Percentiles rank a stretch among this genome's conserved stretches.
These are phyloP conservation scores for Caenorhabditis drosophilae DNA, from an alignment of 2,888 invertebrate species.

Conservation along the genomic window DNA sequence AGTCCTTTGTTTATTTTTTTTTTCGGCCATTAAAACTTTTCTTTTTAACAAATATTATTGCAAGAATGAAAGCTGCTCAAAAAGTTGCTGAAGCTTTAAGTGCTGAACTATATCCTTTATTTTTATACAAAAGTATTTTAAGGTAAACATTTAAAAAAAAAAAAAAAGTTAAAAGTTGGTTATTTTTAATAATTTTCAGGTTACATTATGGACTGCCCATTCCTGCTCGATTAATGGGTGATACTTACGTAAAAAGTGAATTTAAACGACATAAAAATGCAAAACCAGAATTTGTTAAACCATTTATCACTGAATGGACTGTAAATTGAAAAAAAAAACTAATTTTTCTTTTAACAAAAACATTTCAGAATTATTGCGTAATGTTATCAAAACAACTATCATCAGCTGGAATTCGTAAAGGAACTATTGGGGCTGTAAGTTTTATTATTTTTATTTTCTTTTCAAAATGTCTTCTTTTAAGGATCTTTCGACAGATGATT, in stretches of 20 bases:
- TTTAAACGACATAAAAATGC: constrained; percentile 55
- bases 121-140: constrained; percentile 37
- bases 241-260: constrained; percentile 62
- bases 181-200: constrained; percentile 15
- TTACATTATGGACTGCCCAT: constrained; percentile 62
- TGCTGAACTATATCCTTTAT: constrained; percentile 29
- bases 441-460: not conserved
- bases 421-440: constrained; percentile 26
- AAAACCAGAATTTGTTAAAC: constrained; percentile 49
- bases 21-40: no score
- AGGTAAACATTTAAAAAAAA: constrained; percentile 12
- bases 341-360: not conserved
- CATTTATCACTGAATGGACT: constrained; percentile 60
- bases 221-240: constrained; percentile 59
- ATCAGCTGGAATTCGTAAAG: constrained; percentile 48
- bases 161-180: not conserved
- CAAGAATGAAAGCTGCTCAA: constrained; percentile 20
- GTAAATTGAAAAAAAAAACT: constrained; percentile 12
- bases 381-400: constrained; percentile 60
- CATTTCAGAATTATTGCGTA: constrained; percentile 55
- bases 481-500: constrained; percentile 36
- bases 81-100: constrained; percentile 21
- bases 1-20: not conserved
- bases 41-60: no score
- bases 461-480: not conserved